Evolutionary conservation across 2,888 invertebrate species (phyloP), one percentile per base, ranked within the genome.

Genomic region (Elysia crispata): DNA sequence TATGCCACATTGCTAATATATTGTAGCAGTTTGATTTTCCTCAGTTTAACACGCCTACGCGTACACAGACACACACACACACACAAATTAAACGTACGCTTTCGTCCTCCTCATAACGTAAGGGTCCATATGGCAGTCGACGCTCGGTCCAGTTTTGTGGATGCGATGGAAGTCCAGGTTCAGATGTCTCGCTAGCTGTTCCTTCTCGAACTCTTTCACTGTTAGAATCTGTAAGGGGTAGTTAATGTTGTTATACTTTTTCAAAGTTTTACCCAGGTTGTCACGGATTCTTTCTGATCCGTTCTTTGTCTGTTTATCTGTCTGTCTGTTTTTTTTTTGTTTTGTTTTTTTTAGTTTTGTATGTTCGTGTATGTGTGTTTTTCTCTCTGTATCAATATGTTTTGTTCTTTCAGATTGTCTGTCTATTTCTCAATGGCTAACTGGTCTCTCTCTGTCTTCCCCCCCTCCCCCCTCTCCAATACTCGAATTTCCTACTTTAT

Each of bases 71-170:
- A 41, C 5, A 6, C 41, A 60, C 60, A 23, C 25, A n/a, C 60
- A 25, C 6, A 23, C 25, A 15, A 25, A 54, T 54, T 33, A 74
- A 18, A 76, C 77, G 23, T 73, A 78, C 78, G 30, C 20, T 1
- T 41, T 73, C 0, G 72, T 41, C 3, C n/a, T 78, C 6, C 64
- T 50, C 73, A 78, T 33, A 13, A 73, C 72, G n/a, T 54, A 62
- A 18, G 49, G 30, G n/a, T 78, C 78, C 64, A 78, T 64, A 50
- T 78, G 78, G 30, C 73, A 73, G 66, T 78, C 64, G n/a, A 78
- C 72, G n/a, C 50, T 64, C 18, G 78, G 49, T 64, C 66, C 73
- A 66, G 72, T 73, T 20, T 66, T 72, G 64, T 78, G 62, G 73
- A 78, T 78, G n/a, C 78, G 78, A 18, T 13, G 64, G 23, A 78